Evolutionary conservation across 1,140 invertebrate genomes (phyloP).

Genomic region (Colletes latitarsis): DNA sequence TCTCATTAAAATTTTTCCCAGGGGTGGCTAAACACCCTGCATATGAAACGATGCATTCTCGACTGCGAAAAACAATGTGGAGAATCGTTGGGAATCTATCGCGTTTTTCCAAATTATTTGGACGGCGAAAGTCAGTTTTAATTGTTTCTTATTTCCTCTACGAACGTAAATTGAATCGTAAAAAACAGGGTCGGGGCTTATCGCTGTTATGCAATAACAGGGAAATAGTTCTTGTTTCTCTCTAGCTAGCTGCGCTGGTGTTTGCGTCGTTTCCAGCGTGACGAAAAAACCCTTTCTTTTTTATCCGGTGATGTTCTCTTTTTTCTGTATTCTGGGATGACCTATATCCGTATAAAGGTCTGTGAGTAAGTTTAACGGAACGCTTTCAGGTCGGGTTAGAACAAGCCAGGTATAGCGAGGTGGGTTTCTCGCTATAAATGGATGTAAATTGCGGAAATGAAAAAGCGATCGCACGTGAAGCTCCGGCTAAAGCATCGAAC

Average conservation of each 20-base stretch:
- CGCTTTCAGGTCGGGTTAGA: slow-evolving; percentile 56
- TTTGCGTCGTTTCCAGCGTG: slow-evolving; percentile 20
- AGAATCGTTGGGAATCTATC: no score
- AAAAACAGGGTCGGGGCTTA: slow-evolving; percentile 34
- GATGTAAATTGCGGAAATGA: slow-evolving; percentile 68
- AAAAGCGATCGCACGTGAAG: slow-evolving; percentile 61
- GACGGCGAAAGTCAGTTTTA: background rate
- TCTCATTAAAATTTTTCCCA: no score
- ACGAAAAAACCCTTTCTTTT: slow-evolving; percentile 39
- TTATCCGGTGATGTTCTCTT: slow-evolving; percentile 11
- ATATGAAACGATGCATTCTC: no score
- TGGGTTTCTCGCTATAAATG: slow-evolving; percentile 58
- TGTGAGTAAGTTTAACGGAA: slow-evolving; percentile 51
- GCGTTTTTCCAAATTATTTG: background rate
- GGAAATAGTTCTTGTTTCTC: slow-evolving; percentile 31
- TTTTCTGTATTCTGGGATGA: slow-evolving; percentile 38
- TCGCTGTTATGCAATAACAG: slow-evolving; percentile 47
- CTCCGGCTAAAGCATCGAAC: slow-evolving; percentile 49
- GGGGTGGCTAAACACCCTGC: no score
- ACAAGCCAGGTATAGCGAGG: slow-evolving; percentile 56
- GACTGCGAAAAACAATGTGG: no score
- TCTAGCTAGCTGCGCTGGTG: slow-evolving; percentile 11
- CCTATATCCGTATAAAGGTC: slow-evolving; percentile 46
- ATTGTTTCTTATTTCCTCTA: background rate
- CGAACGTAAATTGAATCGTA: slow-evolving; percentile 49